Evolutionary conservation across 2,113 vertebrate species (phyloP).

Genomic region (Glareola pratincola): DNA sequence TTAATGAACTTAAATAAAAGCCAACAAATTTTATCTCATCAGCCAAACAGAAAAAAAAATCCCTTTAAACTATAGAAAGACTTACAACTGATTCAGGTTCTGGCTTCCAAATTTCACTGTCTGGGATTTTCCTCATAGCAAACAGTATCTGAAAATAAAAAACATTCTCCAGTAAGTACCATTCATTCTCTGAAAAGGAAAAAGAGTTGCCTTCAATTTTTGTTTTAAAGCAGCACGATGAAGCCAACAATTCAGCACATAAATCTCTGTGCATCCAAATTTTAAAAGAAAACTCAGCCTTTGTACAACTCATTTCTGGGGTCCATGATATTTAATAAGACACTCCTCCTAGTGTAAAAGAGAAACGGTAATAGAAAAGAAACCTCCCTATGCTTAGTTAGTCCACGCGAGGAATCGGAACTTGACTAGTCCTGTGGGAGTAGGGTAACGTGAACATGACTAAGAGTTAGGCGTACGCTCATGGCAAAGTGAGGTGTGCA

Average conservation of each 20-base stretch:
- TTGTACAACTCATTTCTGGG: neutral
- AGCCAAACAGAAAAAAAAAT: neutral
- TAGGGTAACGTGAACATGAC: neutral
- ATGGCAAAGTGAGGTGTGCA: neutral
- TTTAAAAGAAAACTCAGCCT: neutral
- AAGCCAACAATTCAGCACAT: neutral
- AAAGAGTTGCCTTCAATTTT: neutral
- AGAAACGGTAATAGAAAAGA: neutral
- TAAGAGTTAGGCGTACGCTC: neutral
- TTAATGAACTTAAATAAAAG: neutral
- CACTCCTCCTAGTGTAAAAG: neutral
- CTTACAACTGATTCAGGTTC: constrained; percentile 86
- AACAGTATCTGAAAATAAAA: constrained; percentile 81
- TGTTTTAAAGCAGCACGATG: neutral
- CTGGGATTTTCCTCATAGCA: constrained; percentile 83
- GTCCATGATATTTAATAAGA: neutral
- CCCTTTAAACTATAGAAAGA: constrained; percentile 17
- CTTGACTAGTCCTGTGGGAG: neutral
- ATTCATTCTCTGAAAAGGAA: neutral
- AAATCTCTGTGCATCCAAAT: neutral
- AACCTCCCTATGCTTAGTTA: neutral
- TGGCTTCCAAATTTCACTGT: constrained; percentile 86
- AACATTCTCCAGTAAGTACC: neutral
- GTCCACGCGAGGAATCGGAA: neutral
- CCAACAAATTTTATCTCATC: neutral